Percentiles rank a stretch among this genome's conserved stretches.
Conservation (phyloP, 2,797 vertebrate species). For the Sphenopsis melanotis region DNA sequence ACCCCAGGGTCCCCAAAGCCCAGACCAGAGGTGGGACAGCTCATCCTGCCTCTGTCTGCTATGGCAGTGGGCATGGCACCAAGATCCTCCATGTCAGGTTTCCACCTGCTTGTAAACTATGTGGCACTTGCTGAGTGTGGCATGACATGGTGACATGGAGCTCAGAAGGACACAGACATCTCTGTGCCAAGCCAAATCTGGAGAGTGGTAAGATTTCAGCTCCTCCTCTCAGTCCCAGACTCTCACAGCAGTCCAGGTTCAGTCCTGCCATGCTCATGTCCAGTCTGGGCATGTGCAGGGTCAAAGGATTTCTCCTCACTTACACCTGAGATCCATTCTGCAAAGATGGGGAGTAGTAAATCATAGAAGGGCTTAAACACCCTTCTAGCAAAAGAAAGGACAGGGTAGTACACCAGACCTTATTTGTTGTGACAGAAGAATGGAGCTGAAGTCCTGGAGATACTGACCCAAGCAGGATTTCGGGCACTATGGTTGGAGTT, state of each 20-base stretch:
- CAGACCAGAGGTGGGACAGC: neutral
- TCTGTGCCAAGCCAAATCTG: neutral
- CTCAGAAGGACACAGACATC: neutral
- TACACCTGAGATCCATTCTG: neutral
- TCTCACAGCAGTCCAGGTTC: neutral
- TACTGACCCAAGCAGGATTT: neutral
- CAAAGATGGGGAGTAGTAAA: neutral
- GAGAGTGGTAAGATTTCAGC: neutral
- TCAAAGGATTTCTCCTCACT: neutral
- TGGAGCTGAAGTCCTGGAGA: neutral
- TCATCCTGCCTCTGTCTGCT: neutral
- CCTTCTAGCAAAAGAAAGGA: neutral
- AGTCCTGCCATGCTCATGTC: neutral
- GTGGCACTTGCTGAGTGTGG: neutral
- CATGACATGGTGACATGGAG: neutral
- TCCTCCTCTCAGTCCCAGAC: neutral
- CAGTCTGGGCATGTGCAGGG: neutral
- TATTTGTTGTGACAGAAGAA: neutral
- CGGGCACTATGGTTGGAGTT: fast-evolving
- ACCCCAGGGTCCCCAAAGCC: fast-evolving
- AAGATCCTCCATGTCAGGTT: neutral
- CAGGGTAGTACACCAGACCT: neutral
- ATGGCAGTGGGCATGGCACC: neutral
- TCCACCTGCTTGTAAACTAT: neutral
- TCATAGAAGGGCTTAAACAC: neutral